Evolutionary conservation across 2,113 vertebrate genomes (phyloP).

Genomic region (Odontesthes bonariensis): DNA sequence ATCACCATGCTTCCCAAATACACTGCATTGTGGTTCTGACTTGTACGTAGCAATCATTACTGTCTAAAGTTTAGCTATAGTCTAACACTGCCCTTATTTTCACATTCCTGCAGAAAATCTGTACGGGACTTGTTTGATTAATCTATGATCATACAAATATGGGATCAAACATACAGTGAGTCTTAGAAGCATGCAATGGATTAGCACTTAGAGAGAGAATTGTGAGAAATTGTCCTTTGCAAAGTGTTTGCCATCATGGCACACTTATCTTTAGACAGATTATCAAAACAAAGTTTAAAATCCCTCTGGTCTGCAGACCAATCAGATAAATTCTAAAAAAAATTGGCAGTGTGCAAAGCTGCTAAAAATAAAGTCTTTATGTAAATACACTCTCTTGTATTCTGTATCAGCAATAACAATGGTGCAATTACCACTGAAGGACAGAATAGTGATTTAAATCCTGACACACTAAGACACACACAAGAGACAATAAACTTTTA

Average conservation of each 20-base stretch:
- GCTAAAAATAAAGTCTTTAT: not conserved
- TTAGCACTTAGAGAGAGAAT: too few species aligned
- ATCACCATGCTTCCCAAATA: too few species aligned
- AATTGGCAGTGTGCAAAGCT: not conserved
- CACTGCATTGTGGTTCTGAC: too few species aligned
- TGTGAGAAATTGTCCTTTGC: too few species aligned
- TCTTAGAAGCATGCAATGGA: not conserved
- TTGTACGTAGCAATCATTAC: too few species aligned
- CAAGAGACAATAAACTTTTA: too few species aligned
- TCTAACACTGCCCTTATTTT: not conserved
- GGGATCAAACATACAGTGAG: not conserved
- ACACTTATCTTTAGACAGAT: not conserved
- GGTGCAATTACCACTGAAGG: too few species aligned
- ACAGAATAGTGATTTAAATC: too few species aligned
- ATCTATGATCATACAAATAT: conserved; percentile 6
- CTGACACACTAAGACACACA: too few species aligned
- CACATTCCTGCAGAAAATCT: not conserved
- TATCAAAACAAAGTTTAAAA: not conserved
- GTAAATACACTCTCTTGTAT: not conserved
- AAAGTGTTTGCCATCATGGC: too few species aligned
- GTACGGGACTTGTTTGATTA: not conserved
- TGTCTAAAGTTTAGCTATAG: not conserved
- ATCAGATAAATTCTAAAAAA: not conserved
- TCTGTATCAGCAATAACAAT: not conserved
- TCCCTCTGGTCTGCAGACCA: not conserved